Base-by-base conservation (phyloP, 2,888 invertebrate species). In the Tineola bisselliella region DNA sequence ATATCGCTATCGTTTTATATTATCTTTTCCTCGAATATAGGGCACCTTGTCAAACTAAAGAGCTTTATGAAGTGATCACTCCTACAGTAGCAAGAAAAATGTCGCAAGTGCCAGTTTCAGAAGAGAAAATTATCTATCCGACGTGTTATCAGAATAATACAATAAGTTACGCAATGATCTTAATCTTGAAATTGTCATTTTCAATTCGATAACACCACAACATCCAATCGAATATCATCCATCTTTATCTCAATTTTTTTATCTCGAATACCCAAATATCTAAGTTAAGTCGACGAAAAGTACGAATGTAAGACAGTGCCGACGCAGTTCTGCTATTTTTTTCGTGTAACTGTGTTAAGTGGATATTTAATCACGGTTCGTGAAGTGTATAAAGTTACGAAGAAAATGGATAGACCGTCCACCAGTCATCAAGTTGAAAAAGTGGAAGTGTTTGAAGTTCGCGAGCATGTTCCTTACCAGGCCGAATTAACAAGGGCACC, bases 391-490 rank as follows among this genome's bases (percentile, higher is more conserved):
- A 48, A 15, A 18, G 48, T 15, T 4, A 8, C 10, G 4, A 13
- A n/a, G 18, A 13, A 25, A 12, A 61, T 61, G 61, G 61, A 61
- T 25, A 44, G 61, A 17, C 61, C 61, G 12, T 83, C 62, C 83
- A 61, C 61, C 25, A 84, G 64, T 80, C 84, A 61, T 4, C 58
- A 58, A 0, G 67, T 81, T 52, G 84, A 86, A 59, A 73, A 74
- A 63, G 72, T 87, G 65, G 87, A 87, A 65, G 76, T 86, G 69
- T 86, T 75, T 63, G 86, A 87, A 66, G 84, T 87, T 1, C 70
- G 86, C 44, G 87, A 87, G 62, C 87, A 87, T 63, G 81, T 87
- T 8, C 87, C 87, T 2, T 86, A 87, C 64, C 84, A 84, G 62
- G 83, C 83, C 0, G 86, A 84, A 62, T 64, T 86, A 52, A 86